phyloP scores from a whole-genome alignment of 2,888 invertebrate species.

The Morinoia aosen region DNA sequence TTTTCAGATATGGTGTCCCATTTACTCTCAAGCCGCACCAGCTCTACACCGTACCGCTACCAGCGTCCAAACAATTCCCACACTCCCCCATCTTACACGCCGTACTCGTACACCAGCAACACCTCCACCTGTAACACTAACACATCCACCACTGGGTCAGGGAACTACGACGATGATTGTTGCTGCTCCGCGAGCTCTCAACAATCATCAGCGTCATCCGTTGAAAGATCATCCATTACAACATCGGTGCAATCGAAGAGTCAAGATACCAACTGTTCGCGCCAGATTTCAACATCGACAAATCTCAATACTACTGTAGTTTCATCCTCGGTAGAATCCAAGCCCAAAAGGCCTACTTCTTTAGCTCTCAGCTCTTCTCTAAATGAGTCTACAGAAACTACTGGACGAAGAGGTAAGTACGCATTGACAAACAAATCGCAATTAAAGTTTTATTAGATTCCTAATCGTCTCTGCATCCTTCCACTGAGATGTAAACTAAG shows the following conservation, averaged over 20 bases:
- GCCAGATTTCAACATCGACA: slow-evolving; percentile 49
- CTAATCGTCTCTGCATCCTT: not conserved
- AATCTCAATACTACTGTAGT: not conserved
- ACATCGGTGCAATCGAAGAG: slow-evolving; percentile 26
- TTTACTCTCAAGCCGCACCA: slow-evolving; percentile 61
- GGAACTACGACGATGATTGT: slow-evolving; percentile 54
- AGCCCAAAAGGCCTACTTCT: slow-evolving; percentile 64
- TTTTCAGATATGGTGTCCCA: slow-evolving; percentile 66
- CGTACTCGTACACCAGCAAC: slow-evolving; percentile 63
- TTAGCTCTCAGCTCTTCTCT: slow-evolving; percentile 59
- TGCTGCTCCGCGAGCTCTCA: slow-evolving; percentile 55
- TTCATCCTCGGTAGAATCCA: slow-evolving; percentile 57
- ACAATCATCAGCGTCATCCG: slow-evolving; percentile 39
- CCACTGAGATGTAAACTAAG: not conserved
- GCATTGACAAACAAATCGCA: not conserved
- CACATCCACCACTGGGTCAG: slow-evolving; percentile 30
- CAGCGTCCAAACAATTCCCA: slow-evolving; percentile 66
- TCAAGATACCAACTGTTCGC: slow-evolving; percentile 44
- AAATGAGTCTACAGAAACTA: not conserved
- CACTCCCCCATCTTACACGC: slow-evolving; percentile 66
- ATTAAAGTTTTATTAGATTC: not conserved
- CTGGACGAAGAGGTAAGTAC: not conserved
- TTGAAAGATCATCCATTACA: not conserved
- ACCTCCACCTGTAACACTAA: slow-evolving; percentile 52
- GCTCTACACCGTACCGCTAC: slow-evolving; percentile 62